A percentile compares a stretch with the other conserved stretches of the same genome.
Evolutionary conservation across 2,797 vertebrate species (phyloP).

Genomic region (Cryptoblepharus egeriae): DNA sequence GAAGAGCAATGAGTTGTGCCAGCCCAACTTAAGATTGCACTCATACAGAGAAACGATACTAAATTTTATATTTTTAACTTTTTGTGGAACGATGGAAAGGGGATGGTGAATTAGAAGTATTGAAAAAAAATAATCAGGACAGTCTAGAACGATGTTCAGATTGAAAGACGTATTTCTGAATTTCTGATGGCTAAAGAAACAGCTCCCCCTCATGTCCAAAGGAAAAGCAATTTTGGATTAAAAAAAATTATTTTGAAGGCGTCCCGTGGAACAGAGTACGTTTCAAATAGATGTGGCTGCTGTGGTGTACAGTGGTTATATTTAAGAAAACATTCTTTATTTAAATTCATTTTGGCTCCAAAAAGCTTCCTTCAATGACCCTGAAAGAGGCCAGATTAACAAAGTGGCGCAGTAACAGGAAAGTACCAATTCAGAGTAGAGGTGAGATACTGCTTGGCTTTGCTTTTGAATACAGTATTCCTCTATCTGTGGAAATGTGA

Average conservation of each 20-base stretch:
- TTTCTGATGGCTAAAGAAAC: constrained; percentile 3
- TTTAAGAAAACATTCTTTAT: background rate
- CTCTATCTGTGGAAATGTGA: too few species aligned
- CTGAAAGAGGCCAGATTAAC: background rate
- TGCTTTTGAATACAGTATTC: too few species aligned
- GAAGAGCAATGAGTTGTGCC: too few species aligned
- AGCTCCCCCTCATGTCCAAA: constrained; percentile 22
- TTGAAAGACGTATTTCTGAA: background rate
- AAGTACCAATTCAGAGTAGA: too few species aligned
- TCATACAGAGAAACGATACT: background rate
- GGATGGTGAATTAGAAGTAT: background rate
- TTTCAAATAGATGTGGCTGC: background rate
- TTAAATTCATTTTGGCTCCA: background rate
- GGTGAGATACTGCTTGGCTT: too few species aligned
- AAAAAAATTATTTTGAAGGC: background rate
- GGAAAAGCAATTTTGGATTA: background rate
- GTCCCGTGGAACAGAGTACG: background rate
- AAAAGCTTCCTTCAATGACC: background rate
- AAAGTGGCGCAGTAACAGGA: too few species aligned
- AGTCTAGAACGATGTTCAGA: background rate
- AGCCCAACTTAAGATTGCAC: too few species aligned
- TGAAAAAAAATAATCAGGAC: background rate
- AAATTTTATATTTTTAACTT: background rate
- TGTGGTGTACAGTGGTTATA: background rate
- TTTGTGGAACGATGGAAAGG: background rate